These are phyloP conservation scores for Mongoloraphidia duomilia DNA, from an alignment of 2,888 invertebrate genomes.

Conservation along the genomic window DNA sequence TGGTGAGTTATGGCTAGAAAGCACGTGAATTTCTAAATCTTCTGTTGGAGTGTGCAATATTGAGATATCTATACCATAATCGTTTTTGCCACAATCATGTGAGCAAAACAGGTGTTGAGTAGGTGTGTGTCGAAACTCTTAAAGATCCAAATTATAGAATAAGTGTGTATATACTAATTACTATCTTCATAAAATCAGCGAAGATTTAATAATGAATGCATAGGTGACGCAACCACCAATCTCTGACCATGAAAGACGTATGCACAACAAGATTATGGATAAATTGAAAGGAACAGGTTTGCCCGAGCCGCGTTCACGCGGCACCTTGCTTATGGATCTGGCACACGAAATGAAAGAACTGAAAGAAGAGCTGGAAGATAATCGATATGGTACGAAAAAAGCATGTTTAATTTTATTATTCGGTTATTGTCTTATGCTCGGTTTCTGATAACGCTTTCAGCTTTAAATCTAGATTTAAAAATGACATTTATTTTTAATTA, in stretches of 20 bases:
- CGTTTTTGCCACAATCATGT: too few relatives aligned
- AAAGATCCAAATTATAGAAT: not conserved
- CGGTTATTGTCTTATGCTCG: too few relatives aligned
- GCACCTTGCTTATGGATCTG: constrained; percentile 70
- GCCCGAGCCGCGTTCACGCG: constrained; percentile 72
- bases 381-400: constrained; percentile 22
- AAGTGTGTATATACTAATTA: not conserved
- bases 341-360: constrained; percentile 74
- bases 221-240: constrained; percentile 66
- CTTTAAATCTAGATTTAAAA: too few relatives aligned
- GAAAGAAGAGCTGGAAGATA: constrained; percentile 72
- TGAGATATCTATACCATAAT: too few relatives aligned
- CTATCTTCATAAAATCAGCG: not conserved
- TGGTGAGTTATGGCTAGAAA: too few relatives aligned
- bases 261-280: constrained; percentile 74
- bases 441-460: too few relatives aligned
- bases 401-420: too few relatives aligned
- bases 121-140: too few relatives aligned
- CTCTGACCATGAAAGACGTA: constrained; percentile 71
- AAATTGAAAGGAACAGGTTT: constrained; percentile 66
- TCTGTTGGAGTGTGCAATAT: too few relatives aligned
- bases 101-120: not conserved
- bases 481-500: too few relatives aligned
- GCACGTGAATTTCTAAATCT: too few relatives aligned
- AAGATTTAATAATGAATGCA: constrained; percentile 4